Conservation (phyloP, 2,797 vertebrate genomes). For the Lepilemur septentrionalis region DNA sequence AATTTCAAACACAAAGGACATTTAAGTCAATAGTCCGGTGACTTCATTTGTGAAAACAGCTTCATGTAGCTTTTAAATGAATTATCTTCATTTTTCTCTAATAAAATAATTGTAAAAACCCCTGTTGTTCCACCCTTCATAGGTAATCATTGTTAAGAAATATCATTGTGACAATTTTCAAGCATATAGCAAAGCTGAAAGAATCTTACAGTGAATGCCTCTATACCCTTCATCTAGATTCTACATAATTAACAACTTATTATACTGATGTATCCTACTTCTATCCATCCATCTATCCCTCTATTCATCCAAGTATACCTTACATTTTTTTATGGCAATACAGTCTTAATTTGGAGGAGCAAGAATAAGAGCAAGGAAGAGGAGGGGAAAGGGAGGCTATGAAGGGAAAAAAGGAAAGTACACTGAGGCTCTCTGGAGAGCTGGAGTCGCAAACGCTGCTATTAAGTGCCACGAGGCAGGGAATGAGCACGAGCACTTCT, state of each 20-base stretch:
- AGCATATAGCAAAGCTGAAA: neutral
- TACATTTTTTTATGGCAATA: neutral
- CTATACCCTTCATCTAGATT: neutral
- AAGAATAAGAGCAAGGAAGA: neutral
- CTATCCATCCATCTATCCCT: neutral
- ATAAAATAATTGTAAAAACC: neutral
- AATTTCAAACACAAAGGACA: neutral
- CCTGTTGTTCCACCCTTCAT: neutral
- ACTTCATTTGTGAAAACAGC: neutral
- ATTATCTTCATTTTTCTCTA: conserved; percentile 1
- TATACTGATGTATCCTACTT: neutral
- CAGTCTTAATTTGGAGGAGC: neutral
- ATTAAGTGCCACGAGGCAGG: neutral
- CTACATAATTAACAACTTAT: neutral
- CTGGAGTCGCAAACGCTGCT: neutral
- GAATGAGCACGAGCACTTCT: neutral
- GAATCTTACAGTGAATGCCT: neutral
- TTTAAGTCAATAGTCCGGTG: neutral
- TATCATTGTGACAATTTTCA: neutral
- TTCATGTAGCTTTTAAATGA: neutral
- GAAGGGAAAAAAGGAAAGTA: neutral
- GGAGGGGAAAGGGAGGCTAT: fast-evolving
- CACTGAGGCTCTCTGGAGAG: neutral
- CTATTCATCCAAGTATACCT: neutral
- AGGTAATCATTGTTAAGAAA: neutral